Evolutionary conservation across 2,113 vertebrate genomes (phyloP).

Genomic region (Thinocorus orbignyianus): DNA sequence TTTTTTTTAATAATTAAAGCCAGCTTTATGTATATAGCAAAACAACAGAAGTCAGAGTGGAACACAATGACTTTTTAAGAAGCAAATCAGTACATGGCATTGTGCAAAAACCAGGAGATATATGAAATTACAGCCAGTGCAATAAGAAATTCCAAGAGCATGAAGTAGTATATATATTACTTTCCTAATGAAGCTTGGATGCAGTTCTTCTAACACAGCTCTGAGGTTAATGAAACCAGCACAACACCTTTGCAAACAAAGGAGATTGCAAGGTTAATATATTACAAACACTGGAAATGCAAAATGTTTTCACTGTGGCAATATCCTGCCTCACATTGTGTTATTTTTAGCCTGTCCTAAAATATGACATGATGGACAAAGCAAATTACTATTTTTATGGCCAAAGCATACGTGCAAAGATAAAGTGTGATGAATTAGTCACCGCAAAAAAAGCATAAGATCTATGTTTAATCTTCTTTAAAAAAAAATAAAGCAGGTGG

Average conservation of each 20-base stretch:
- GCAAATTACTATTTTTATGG: slow-evolving; percentile 19
- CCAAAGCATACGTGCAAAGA: background rate
- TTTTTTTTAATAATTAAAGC: background rate
- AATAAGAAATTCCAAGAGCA: background rate
- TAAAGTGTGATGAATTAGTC: slow-evolving; percentile 24
- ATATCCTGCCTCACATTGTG: slow-evolving; percentile 15
- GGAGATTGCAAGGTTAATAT: background rate
- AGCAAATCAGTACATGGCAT: background rate
- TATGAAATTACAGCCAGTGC: background rate
- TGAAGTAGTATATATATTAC: background rate
- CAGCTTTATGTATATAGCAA: background rate
- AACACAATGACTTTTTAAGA: background rate
- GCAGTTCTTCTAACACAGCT: background rate
- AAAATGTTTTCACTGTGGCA: slow-evolving; percentile 31
- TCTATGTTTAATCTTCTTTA: background rate
- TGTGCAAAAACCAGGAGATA: background rate
- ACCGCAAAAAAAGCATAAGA: background rate
- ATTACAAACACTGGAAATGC: slow-evolving; percentile 29
- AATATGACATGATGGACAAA: slow-evolving; percentile 23
- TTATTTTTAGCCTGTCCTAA: slow-evolving; percentile 45
- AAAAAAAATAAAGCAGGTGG: background rate
- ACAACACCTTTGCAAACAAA: background rate
- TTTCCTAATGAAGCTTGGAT: background rate
- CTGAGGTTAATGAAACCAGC: background rate
- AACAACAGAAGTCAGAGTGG: background rate